A percentile compares a stretch with the other conserved stretches of the same genome.
phyloP scores from a whole-genome alignment of 2,113 vertebrate species.

The Aegithalos caudatus region DNA sequence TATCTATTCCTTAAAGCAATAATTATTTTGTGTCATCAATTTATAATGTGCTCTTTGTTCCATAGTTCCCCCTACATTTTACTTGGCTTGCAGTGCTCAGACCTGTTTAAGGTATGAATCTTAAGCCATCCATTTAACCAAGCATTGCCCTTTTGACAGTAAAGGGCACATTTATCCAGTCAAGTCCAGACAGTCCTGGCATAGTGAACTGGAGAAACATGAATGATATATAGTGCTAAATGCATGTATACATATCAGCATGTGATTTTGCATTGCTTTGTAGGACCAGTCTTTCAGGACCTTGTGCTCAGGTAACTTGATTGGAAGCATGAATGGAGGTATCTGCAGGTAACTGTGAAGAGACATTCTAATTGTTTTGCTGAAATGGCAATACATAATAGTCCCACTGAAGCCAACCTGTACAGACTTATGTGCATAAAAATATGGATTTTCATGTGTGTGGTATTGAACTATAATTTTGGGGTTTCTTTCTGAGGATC shows the following conservation, averaged over 20 bases:
- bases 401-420: background rate
- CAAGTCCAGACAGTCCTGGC: background rate
- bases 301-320: background rate
- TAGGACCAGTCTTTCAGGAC: background rate
- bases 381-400: background rate
- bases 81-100: background rate
- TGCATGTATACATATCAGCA: background rate
- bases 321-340: background rate
- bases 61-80: background rate
- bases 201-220: background rate
- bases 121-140: background rate
- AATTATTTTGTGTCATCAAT: background rate
- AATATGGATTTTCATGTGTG: background rate
- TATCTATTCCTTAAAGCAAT: background rate
- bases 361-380: background rate
- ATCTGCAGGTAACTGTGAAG: background rate
- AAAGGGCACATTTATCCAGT: background rate
- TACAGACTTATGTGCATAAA: background rate
- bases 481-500: background rate
- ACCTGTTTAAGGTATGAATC: background rate
- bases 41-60: background rate
- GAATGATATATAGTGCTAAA: background rate
- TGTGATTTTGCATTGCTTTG: background rate
- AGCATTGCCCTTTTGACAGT: background rate
- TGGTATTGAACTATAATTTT: background rate